Evolutionary conservation across 2,113 vertebrate species (phyloP).

Genomic region (Thymallus thymallus): DNA sequence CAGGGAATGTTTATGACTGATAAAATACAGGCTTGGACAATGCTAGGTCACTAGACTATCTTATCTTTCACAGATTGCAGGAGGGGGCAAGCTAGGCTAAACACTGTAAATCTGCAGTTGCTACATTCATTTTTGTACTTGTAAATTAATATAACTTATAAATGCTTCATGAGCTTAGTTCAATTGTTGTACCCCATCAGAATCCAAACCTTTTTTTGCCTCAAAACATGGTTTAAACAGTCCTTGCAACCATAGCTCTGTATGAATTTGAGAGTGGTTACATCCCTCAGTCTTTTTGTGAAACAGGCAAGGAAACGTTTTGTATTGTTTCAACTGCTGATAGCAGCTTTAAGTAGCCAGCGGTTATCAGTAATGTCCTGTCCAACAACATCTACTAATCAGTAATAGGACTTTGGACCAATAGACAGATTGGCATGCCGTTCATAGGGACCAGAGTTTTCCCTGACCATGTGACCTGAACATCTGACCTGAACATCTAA

Average conservation of each 20-base stretch:
- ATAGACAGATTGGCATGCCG: not conserved
- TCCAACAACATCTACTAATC: slow-evolving; percentile 21
- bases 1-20: not conserved
- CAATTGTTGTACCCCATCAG: too few species aligned
- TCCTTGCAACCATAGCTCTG: too few species aligned
- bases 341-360: not conserved
- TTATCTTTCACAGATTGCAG: not conserved
- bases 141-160: too few species aligned
- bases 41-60: not conserved
- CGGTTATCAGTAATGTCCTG: slow-evolving; percentile 38
- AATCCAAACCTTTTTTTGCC: too few species aligned
- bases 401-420: slow-evolving; percentile 48
- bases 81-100: not conserved
- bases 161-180: too few species aligned
- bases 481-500: not conserved
- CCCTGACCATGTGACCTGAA: not conserved
- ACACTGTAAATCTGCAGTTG: not conserved
- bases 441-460: not conserved
- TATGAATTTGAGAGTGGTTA: too few species aligned
- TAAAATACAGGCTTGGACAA: not conserved
- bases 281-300: too few species aligned
- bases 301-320: too few species aligned
- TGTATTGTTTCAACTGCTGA: too few species aligned
- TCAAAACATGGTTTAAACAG: too few species aligned
- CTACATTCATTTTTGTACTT: too few species aligned